phyloP scores from a whole-genome alignment of 2,888 invertebrate species.

The Ennomos fuscantarius region DNA sequence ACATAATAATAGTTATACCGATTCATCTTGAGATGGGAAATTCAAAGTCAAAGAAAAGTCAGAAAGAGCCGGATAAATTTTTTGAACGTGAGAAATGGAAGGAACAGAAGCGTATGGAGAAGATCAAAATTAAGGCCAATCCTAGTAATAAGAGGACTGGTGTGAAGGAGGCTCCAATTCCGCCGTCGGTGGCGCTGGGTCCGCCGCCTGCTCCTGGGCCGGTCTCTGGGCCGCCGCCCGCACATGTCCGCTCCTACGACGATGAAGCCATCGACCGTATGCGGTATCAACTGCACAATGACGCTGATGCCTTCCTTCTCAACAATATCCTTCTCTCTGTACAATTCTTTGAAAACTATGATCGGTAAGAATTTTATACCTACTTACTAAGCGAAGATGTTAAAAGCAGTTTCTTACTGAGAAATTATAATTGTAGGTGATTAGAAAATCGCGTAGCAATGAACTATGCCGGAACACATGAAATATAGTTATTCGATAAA shows the following conservation, averaged over 20 bases:
- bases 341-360: constrained; percentile 92
- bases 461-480: no score
- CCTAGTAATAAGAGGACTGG: constrained; percentile 57
- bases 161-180: constrained; percentile 55
- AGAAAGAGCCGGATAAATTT: constrained; percentile 73
- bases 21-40: constrained; percentile 67
- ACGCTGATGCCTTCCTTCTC: constrained; percentile 89
- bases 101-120: constrained; percentile 66
- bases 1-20: neutral
- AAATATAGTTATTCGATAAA: no score
- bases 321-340: constrained; percentile 91
- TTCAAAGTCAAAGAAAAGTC: constrained; percentile 68
- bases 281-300: constrained; percentile 84
- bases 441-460: no score
- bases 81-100: constrained; percentile 73
- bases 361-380: constrained; percentile 79
- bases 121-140: constrained; percentile 59
- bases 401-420: no score
- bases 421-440: no score
- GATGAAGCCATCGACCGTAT: constrained; percentile 84
- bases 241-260: constrained; percentile 73
- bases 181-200: constrained; percentile 45
- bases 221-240: constrained; percentile 57
- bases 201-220: constrained; percentile 47
- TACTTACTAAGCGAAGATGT: no score